Conservation (phyloP, 2,888 invertebrate genomes). For the Xestia sexstrigata region DNA sequence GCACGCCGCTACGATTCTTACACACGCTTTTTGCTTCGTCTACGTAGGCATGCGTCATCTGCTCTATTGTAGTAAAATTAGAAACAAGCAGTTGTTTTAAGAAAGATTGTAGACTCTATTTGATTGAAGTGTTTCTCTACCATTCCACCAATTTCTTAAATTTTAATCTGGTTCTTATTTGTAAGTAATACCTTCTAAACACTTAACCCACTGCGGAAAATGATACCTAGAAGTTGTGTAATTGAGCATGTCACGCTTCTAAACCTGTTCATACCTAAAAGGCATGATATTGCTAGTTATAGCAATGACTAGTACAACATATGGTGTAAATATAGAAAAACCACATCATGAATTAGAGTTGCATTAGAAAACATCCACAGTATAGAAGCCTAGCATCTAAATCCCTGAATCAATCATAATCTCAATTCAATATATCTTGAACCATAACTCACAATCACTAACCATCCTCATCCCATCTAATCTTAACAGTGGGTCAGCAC, state of each 20-base stretch:
- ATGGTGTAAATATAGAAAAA: background rate
- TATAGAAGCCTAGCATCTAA: background rate
- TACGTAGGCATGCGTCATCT: background rate
- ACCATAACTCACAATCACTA: slow-evolving; percentile 40
- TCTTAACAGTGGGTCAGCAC: slow-evolving; percentile 59
- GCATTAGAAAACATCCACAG: slow-evolving; percentile 5
- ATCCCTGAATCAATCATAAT: slow-evolving; percentile 37
- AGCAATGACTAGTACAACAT: background rate
- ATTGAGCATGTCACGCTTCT: background rate
- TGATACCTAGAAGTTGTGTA: background rate
- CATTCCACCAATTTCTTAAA: background rate
- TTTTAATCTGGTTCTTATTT: background rate
- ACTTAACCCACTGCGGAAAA: background rate
- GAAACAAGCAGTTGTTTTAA: background rate
- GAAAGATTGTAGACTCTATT: background rate
- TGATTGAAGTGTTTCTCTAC: background rate
- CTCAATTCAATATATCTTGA: too few relatives aligned
- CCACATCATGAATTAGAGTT: too few relatives aligned
- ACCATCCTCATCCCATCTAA: slow-evolving; percentile 43
- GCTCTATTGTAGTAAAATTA: background rate
- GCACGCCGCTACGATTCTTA: background rate
- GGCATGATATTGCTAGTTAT: background rate
- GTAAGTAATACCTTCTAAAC: background rate
- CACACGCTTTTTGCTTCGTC: background rate
- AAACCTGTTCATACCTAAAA: slow-evolving; percentile 8